phyloP scores from a whole-genome alignment of 2,113 vertebrate species.

The Connochaetes taurinus region DNA sequence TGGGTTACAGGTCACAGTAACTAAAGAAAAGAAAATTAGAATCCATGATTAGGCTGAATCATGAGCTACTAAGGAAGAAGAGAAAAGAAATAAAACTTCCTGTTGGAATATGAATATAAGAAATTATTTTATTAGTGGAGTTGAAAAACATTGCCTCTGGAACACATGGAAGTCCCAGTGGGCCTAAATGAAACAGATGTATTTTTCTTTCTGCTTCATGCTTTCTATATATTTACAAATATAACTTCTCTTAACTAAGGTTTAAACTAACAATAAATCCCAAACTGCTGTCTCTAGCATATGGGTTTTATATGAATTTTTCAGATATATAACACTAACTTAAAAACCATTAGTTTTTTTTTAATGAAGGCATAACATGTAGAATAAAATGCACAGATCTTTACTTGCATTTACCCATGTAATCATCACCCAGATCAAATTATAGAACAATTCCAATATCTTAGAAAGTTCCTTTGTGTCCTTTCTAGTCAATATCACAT shows the following conservation, averaged over 20 bases:
- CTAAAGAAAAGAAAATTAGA: slow-evolving; percentile 7
- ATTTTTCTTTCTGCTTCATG: slow-evolving; percentile 50
- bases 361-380: neutral
- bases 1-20: neutral
- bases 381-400: neutral
- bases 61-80: neutral
- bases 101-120: slow-evolving; percentile 40
- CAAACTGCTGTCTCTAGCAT: slow-evolving; percentile 17
- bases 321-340: slow-evolving; percentile 45
- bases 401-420: neutral
- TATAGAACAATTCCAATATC: neutral
- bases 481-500: neutral
- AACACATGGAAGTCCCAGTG: slow-evolving; percentile 50
- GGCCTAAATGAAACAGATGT: slow-evolving; percentile 69
- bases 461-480: neutral
- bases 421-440: neutral
- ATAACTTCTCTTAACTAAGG: slow-evolving; percentile 61
- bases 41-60: neutral
- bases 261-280: slow-evolving; percentile 66
- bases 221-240: slow-evolving; percentile 65
- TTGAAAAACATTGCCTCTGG: slow-evolving; percentile 60
- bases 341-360: slow-evolving; percentile 26
- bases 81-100: neutral
- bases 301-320: slow-evolving; percentile 49
- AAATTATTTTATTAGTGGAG: slow-evolving; percentile 69